These are phyloP conservation scores for Sylvicola fuscatus DNA, from an alignment of 2,888 invertebrate species.

Conservation along the genomic window DNA sequence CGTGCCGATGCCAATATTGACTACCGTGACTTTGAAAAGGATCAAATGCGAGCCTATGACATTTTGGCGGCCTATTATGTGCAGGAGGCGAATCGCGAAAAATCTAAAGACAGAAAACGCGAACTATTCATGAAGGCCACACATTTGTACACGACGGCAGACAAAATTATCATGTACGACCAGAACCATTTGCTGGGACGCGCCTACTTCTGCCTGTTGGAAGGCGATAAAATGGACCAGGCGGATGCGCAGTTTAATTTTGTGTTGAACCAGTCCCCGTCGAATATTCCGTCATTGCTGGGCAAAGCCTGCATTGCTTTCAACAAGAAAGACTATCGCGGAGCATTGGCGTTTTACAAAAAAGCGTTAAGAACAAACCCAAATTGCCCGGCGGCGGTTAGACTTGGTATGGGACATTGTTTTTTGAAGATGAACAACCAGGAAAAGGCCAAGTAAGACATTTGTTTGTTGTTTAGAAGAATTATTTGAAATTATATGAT, in stretches of 20 bases:
- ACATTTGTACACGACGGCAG: constrained; percentile 91
- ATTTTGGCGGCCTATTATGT: constrained; percentile 98
- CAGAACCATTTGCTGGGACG: constrained; percentile 95
- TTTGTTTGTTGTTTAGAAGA: background rate
- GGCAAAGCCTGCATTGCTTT: constrained; percentile 99
- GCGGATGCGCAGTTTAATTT: constrained; percentile 99
- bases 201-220: constrained; percentile 93
- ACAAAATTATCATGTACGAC: constrained; percentile 99
- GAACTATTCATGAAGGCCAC: constrained; percentile 95
- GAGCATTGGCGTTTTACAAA: constrained; percentile 92
- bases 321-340: constrained; percentile 89
- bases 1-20: constrained; percentile 66
- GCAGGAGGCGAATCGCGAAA: constrained; percentile 86
- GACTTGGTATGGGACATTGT: constrained; percentile 97
- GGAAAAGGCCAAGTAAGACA: constrained; percentile 67
- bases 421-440: constrained; percentile 89
- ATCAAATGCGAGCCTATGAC: constrained; percentile 94
- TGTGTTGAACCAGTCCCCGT: constrained; percentile 84
- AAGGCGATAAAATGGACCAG: constrained; percentile 99
- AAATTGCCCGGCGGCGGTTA: constrained; percentile 87
- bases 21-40: constrained; percentile 82
- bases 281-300: constrained; percentile 88
- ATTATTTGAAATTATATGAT: constrained; percentile 2
- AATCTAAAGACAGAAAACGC: constrained; percentile 81
- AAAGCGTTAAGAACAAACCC: constrained; percentile 93